Base-by-base conservation (phyloP, 2,113 vertebrate species). In the Zosterops borbonicus region DNA sequence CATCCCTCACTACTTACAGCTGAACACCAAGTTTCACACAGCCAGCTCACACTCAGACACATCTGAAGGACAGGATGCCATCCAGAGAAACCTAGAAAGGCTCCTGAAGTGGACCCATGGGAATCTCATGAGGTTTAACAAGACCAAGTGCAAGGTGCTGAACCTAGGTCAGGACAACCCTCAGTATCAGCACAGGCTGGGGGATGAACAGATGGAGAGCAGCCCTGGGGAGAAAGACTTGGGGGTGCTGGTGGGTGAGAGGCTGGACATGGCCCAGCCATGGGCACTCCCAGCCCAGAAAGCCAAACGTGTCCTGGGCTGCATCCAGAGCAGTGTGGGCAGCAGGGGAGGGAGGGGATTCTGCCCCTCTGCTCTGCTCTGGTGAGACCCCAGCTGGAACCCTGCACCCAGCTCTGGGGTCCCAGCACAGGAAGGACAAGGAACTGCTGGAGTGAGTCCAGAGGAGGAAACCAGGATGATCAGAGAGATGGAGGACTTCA, bases 111-210 rank as follows among this genome's bases (percentile, higher is more conserved):
- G 52, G 23, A 33, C 22, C 52, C 12, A 39, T 46, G 53, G 33
- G 24, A 75, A 17, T 5, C 28, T 82, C 23, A 39, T 67, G 52
- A 33, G 2, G 12, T 52, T 67, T 39, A 52, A n/a, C 23, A 20
- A 44, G 44, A n/a, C 2, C 37, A 52, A 74, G 33, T 46, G 2
- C 23, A 67, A 74, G 44, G 60, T 89, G 52, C 52, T 59, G 1
- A 27, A 37, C 0, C 18, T 74, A 22, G 2, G 37, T 37, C 18
- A 9, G 44, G 19, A 2, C 22, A 50, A 24, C 0, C 6, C 1
- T 23, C 0, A 0, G 11, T 44, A 28, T 0, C 15, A 65, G 1
- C 39, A 39, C 39, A 39, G 39, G 39, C 37, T 37, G 18, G 6
- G 9, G 14, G 7, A 49, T 64, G 41, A 58, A 2, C 5, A 65